Percentiles rank a stretch among this genome's conserved stretches.
Evolutionary conservation across 2,113 vertebrate genomes (phyloP).

Genomic region (Apodemus sylvaticus): DNA sequence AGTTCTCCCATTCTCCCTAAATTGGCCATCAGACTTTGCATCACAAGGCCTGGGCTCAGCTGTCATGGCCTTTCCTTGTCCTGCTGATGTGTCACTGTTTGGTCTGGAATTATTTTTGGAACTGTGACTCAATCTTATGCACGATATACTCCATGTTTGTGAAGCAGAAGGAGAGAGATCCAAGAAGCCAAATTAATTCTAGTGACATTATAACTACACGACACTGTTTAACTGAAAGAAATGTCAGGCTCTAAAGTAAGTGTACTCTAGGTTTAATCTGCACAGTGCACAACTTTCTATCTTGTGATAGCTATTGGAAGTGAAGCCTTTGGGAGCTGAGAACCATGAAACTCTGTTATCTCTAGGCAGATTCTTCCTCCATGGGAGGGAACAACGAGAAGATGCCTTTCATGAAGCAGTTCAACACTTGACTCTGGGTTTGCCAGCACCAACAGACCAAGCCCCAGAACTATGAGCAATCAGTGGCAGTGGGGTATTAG

Average conservation of each 20-base stretch:
- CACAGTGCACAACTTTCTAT: background rate
- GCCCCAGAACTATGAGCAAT: background rate
- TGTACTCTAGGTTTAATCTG: background rate
- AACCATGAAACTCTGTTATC: background rate
- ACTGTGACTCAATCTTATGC: background rate
- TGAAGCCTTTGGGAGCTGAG: background rate
- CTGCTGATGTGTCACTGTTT: background rate
- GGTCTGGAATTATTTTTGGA: background rate
- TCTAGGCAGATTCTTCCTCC: background rate
- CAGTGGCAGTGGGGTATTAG: background rate
- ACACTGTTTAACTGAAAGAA: background rate
- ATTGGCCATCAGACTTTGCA: background rate
- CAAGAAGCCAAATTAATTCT: background rate
- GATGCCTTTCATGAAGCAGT: background rate
- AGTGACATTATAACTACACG: background rate
- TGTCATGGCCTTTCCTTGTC: background rate
- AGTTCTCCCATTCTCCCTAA: background rate
- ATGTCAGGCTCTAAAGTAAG: background rate
- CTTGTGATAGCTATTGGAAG: background rate
- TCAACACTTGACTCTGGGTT: background rate
- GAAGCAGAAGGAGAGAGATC: background rate
- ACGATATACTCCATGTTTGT: background rate
- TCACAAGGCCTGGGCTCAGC: background rate
- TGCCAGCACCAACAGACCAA: background rate
- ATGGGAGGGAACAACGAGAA: background rate